Conservation (phyloP, 2,113 vertebrate genomes). For the Hyaena hyaena region DNA sequence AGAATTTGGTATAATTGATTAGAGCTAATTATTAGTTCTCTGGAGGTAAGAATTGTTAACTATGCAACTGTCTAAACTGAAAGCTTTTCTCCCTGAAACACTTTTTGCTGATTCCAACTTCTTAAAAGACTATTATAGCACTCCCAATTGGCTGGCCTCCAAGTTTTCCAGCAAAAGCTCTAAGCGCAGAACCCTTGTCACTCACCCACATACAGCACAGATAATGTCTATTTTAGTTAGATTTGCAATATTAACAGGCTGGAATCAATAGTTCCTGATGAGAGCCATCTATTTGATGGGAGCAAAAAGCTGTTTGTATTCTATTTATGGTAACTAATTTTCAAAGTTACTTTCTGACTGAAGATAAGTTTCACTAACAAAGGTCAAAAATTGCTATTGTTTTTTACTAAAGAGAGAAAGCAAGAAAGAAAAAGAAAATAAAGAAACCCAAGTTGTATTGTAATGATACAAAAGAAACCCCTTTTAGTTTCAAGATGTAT, state of each 20-base stretch:
- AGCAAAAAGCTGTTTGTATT: conserved; percentile 34
- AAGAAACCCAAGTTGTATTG: conserved; percentile 9
- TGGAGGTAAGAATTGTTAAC: conserved; percentile 50
- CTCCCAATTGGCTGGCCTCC: not conserved
- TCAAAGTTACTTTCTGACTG: conserved; percentile 39
- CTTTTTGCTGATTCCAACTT: conserved; percentile 45
- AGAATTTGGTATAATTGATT: conserved; percentile 43
- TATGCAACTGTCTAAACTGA: conserved; percentile 21
- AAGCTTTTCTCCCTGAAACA: conserved; percentile 40
- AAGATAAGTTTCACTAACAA: conserved; percentile 44
- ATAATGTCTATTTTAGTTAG: conserved; percentile 59
- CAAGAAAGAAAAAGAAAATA: not conserved
- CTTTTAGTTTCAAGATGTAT: not conserved
- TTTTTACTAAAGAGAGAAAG: not conserved
- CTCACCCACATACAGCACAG: not conserved
- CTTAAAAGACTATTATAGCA: conserved; percentile 47
- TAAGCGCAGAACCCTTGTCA: conserved; percentile 43
- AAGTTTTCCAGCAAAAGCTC: conserved; percentile 63
- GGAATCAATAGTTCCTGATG: conserved; percentile 57
- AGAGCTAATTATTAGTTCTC: conserved; percentile 63
- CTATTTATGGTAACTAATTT: conserved; percentile 47
- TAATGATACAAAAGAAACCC: conserved; percentile 26
- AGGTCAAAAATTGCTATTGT: not conserved
- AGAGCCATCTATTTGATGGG: conserved; percentile 42
- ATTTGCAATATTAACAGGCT: conserved; percentile 56